These are phyloP conservation scores for Hoplostethus mediterraneus DNA, from an alignment of 2,797 vertebrate species.

Conservation along the genomic window DNA sequence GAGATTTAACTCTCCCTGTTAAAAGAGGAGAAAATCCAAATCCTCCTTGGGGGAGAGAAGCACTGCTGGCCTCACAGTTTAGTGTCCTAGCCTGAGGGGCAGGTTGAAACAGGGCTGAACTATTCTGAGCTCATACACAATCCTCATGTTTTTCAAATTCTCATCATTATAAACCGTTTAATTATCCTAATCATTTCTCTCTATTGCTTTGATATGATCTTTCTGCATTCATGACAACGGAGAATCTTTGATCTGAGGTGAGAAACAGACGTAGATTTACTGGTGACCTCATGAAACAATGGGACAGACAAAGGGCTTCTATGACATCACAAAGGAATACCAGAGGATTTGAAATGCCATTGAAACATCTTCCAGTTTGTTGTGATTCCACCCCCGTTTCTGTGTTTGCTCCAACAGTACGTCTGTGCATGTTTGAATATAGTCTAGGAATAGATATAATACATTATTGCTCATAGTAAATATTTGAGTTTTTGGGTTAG, in stretches of 20 bases:
- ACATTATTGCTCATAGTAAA: neutral
- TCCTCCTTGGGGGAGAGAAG: neutral
- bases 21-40: conserved; percentile 2
- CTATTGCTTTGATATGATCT: too few species aligned
- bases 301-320: too few species aligned
- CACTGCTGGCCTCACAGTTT: neutral
- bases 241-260: neutral
- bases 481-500: neutral
- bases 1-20: neutral
- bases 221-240: neutral
- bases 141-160: too few species aligned
- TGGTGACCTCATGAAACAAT: neutral
- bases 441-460: neutral
- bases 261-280: neutral
- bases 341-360: too few species aligned
- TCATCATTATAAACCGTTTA: too few species aligned
- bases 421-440: neutral
- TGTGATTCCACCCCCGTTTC: too few species aligned
- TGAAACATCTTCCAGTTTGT: too few species aligned
- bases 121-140: neutral
- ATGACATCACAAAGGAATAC: neutral
- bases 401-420: neutral
- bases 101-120: neutral
- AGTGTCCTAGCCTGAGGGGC: neutral
- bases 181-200: too few species aligned